Evolutionary conservation across 2,888 invertebrate genomes (phyloP), one percentile per base, ranked within the genome.

Genomic region (Pterobdella sp.): DNA sequence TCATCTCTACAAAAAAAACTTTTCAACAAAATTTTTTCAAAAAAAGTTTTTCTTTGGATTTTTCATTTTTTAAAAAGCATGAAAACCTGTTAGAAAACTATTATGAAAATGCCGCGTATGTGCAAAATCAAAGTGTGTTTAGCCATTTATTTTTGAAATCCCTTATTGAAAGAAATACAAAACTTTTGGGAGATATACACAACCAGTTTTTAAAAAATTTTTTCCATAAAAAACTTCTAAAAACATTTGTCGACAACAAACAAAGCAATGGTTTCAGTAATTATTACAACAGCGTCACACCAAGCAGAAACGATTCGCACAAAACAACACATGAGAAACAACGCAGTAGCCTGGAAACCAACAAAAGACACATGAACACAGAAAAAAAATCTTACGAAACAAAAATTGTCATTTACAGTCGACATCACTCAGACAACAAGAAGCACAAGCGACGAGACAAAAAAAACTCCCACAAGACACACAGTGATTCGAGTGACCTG

Each of bases 401-500:
- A 4, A 56, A 56, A 56, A 56, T 56, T 18, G 18, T 56, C 10
- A 56, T 56, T 18, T 56, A 26, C 60, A 56, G 18, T 18, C 42
- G 18, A 42, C 18, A 42, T 14, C 42, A 42, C 18, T 18, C 3
- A 35, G 1, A n/a, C 26, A 22, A 22, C 2, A 7, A 42, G 42
- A 42, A 42, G 42, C 42, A 42, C 7, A 22, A 37, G 31, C 68
- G 68, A 68, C n/a, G 29, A 22, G 4, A 2, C 14, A 31, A 37
- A 18, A 35, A 67, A 1, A 14, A 67, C 68, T 2, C 29, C 42
- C 42, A 68, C 68, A 10, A 29, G 29, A 42, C 18, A 31, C 42
- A 68, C 49, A 52, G 52, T n/a, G 60, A 56, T n/a, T 56, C 60
- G 60, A 56, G 60, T n/a, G n/a, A 56, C 10, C n/a, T 56, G n/a